Evolutionary conservation across 1,140 invertebrate genomes (phyloP).

Genomic region (Phthorimaea operculella): DNA sequence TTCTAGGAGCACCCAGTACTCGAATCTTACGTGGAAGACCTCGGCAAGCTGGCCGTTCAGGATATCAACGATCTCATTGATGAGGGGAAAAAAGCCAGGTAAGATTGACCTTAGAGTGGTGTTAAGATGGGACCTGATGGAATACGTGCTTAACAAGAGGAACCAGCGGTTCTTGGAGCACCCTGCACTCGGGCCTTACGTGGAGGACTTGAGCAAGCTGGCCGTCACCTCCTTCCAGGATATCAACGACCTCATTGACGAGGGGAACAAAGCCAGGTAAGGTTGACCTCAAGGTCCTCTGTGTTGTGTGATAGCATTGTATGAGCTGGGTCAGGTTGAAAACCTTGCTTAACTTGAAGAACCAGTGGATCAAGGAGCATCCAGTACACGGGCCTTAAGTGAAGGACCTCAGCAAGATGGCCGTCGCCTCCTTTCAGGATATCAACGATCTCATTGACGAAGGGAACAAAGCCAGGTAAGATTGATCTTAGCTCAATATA

Average conservation of each 20-base stretch:
- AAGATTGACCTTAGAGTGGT: too few relatives aligned
- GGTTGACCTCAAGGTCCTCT: conserved; percentile 3
- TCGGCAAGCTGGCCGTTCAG: conserved; percentile 96
- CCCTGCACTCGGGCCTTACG: conserved; percentile 96
- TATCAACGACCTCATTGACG: conserved; percentile 98
- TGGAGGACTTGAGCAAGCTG: conserved; percentile 97
- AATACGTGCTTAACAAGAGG: too few relatives aligned
- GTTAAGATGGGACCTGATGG: too few relatives aligned
- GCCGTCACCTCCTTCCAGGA: conserved; percentile 98
- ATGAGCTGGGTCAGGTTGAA: too few relatives aligned
- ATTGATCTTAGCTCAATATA: too few relatives aligned
- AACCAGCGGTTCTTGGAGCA: conserved; percentile 97
- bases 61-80: conserved; percentile 98
- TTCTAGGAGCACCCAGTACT: conserved; percentile 98
- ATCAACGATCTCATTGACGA: too few relatives aligned
- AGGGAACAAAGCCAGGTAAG: too few relatives aligned
- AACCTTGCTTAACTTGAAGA: too few relatives aligned
- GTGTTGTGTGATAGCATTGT: too few relatives aligned
- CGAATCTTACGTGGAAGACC: conserved; percentile 98
- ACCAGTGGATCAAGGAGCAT: too few relatives aligned
- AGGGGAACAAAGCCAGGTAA: conserved; percentile 87
- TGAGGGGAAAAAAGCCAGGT: too few relatives aligned
- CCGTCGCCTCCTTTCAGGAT: conserved; percentile 94
- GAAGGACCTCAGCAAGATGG: conserved; percentile 96
- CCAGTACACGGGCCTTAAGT: conserved; percentile 98